A percentile compares a stretch with the other conserved stretches of the same genome.
Evolutionary conservation across 2,888 invertebrate genomes (phyloP).

Genomic region (Ennomos fuscantarius): DNA sequence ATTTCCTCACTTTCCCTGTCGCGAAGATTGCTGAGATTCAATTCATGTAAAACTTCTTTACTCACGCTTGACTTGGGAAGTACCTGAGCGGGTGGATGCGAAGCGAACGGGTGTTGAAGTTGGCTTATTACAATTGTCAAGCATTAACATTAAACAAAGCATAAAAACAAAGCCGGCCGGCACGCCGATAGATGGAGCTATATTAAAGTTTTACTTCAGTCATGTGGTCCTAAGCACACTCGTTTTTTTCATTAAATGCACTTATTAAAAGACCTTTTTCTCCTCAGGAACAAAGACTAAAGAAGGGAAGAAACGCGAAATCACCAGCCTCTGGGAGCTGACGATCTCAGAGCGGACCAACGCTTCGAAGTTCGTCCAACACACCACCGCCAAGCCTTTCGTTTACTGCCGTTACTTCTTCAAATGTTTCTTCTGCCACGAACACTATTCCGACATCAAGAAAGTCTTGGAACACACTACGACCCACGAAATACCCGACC

Average conservation of each 20-base stretch:
- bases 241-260: not conserved
- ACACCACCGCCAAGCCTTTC: constrained; percentile 64
- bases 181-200: too few relatives aligned
- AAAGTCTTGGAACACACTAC: constrained; percentile 56
- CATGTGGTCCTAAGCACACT: too few relatives aligned
- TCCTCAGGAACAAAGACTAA: constrained; percentile 53
- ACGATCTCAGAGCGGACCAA: constrained; percentile 69
- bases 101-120: too few relatives aligned
- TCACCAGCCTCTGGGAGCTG: constrained; percentile 71
- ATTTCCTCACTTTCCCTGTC: too few relatives aligned
- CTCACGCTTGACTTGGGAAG: too few relatives aligned
- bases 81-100: too few relatives aligned
- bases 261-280: constrained; percentile 43
- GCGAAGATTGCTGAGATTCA: too few relatives aligned
- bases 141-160: too few relatives aligned
- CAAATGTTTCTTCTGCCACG: constrained; percentile 69
- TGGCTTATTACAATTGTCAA: too few relatives aligned
- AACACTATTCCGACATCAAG: constrained; percentile 61
- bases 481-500: constrained; percentile 56
- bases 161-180: too few relatives aligned
- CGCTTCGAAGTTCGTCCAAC: constrained; percentile 60
- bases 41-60: too few relatives aligned
- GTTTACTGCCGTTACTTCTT: constrained; percentile 69
- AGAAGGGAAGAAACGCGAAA: constrained; percentile 50
- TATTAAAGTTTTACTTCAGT: too few relatives aligned